Percentiles rank a stretch among this genome's conserved stretches.
These are phyloP conservation scores for Catostylus mosaicus DNA, from an alignment of 30 jellyfish, hydroid and myxozoan genomes.

Conservation along the genomic window DNA sequence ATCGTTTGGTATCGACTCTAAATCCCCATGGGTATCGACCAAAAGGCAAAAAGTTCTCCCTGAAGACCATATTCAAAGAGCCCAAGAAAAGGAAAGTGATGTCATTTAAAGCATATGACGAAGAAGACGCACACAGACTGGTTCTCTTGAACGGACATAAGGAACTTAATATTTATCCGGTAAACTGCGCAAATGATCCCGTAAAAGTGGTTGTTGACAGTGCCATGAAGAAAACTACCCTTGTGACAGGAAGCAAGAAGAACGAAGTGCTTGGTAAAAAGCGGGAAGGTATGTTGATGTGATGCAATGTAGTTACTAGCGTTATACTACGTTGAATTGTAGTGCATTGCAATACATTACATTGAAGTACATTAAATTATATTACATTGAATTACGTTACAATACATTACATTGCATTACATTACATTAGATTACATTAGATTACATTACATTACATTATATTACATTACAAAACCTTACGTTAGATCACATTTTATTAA, in stretches of 20 bases:
- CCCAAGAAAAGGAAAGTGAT: conserved; percentile 78
- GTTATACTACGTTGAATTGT: no score
- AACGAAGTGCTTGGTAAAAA: not conserved
- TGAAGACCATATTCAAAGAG: conserved; percentile 92
- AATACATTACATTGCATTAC: no score
- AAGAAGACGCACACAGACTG: conserved; percentile 51
- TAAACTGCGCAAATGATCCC: conserved; percentile 64
- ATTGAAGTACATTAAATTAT: no score
- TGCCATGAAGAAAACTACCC: conserved; percentile 1
- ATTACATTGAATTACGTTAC: no score
- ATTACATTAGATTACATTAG: no score
- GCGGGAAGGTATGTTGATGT: conserved; percentile 6
- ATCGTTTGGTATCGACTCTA: conserved; percentile 79
- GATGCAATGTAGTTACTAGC: no score
- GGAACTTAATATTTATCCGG: conserved; percentile 63
- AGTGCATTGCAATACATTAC: no score
- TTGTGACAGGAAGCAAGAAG: conserved; percentile 38
- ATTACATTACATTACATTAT: no score
- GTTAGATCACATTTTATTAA: no score
- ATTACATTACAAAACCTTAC: no score
- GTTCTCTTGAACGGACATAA: conserved; percentile 79
- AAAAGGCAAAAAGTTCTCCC: conserved; percentile 79
- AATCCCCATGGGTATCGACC: conserved; percentile 97
- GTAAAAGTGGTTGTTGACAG: conserved; percentile 64
- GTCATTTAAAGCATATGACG: conserved; percentile 86